phyloP scores from a whole-genome alignment of 2,113 vertebrate species.

The Sylvietta virens region DNA sequence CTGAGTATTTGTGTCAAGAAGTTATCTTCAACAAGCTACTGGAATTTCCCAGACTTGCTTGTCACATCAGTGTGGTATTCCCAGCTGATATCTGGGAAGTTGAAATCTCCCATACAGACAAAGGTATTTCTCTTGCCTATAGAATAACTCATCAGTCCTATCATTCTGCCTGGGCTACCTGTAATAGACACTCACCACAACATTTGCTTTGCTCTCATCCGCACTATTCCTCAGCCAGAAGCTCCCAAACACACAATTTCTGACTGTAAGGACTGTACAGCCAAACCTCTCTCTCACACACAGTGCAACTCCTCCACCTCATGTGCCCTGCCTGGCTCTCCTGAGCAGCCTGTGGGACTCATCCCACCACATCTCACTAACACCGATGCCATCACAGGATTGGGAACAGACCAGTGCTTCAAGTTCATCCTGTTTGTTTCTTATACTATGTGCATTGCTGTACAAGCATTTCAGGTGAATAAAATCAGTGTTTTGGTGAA shows the following conservation, averaged over 20 bases:
- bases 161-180: neutral
- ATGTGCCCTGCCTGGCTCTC: neutral
- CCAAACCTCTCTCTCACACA: neutral
- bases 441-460: neutral
- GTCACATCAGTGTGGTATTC: neutral
- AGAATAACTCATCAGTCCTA: neutral
- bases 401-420: neutral
- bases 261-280: neutral
- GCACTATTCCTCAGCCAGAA: neutral
- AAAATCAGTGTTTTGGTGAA: neutral
- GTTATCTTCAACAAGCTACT: neutral
- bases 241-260: neutral
- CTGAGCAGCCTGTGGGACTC: neutral
- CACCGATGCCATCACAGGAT: accelerated
- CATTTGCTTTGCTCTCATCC: neutral
- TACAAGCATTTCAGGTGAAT: neutral
- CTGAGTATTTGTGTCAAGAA: neutral
- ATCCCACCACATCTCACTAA: neutral
- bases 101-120: neutral
- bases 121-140: neutral
- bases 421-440: neutral
- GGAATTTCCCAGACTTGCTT: neutral
- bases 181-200: neutral
- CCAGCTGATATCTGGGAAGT: neutral
- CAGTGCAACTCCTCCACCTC: neutral